A percentile compares a stretch with the other conserved stretches of the same genome.
These are phyloP conservation scores for Epizoanthus rinbou DNA, from an alignment of 92 coral and sea anemone species.

Conservation along the genomic window DNA sequence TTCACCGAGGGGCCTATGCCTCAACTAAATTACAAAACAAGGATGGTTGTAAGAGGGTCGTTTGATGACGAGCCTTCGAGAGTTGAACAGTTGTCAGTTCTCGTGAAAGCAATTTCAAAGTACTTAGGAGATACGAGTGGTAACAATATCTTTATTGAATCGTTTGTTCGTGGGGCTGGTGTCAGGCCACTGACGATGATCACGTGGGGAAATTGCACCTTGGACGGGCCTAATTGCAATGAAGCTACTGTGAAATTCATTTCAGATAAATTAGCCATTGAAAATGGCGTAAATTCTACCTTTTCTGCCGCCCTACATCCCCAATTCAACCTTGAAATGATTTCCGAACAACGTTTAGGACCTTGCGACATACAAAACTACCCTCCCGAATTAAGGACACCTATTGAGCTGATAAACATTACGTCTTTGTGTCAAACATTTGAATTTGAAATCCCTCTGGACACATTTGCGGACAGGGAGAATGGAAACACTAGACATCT, in stretches of 20 bases:
- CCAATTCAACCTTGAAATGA: constrained; percentile 54
- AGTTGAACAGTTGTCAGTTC: constrained; percentile 12
- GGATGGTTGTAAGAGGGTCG: constrained; percentile 29
- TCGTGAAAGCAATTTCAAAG: constrained; percentile 15
- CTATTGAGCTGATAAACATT: constrained; percentile 39
- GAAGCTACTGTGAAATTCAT: constrained; percentile 8
- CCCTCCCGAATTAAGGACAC: constrained; percentile 55
- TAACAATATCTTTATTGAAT: constrained; percentile 25
- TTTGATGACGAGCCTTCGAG: constrained; percentile 14
- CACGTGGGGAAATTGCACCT: constrained; percentile 51
- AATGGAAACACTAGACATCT: constrained; percentile 74
- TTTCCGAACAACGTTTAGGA: constrained; percentile 58
- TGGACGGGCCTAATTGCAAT: constrained; percentile 45
- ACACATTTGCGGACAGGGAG: constrained; percentile 70
- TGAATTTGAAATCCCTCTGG: constrained; percentile 43
- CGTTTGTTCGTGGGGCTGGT: constrained; percentile 49
- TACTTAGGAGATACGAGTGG: constrained; percentile 26
- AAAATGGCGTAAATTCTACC: constrained; percentile 52
- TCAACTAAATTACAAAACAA: constrained; percentile 35
- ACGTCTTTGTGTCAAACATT: constrained; percentile 58
- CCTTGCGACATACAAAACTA: constrained; percentile 59
- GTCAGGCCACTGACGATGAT: constrained; percentile 9
- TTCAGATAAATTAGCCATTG: neutral
- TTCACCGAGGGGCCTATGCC: constrained; percentile 3
- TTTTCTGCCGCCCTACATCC: constrained; percentile 66